phyloP scores from a whole-genome alignment of 2,113 vertebrate genomes.

The Bagarius yarrelli region DNA sequence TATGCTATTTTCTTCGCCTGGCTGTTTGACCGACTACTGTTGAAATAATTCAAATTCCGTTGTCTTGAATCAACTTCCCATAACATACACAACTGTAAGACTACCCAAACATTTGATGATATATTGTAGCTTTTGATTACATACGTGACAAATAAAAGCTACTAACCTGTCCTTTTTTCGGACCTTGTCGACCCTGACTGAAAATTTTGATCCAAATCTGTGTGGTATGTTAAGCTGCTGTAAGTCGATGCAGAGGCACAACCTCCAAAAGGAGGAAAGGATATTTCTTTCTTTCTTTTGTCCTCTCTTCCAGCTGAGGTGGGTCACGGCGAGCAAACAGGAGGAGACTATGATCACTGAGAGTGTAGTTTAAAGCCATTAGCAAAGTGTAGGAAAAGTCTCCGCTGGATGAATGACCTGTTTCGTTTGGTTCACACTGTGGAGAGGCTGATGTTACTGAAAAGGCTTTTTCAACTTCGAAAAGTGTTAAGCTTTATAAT shows the following conservation, averaged over 20 bases:
- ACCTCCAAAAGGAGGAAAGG: not conserved
- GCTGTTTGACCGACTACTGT: too few species aligned
- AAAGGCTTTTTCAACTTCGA: conserved; percentile 24
- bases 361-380: conserved; percentile 39
- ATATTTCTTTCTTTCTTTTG: too few species aligned
- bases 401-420: conserved; percentile 13
- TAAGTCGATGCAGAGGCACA: not conserved
- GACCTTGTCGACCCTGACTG: not conserved
- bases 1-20: too few species aligned
- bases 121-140: too few species aligned
- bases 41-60: too few species aligned
- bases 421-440: conserved; percentile 8
- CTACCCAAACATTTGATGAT: too few species aligned
- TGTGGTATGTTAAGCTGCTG: not conserved
- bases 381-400: conserved; percentile 33
- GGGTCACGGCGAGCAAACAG: conserved; percentile 31
- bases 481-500: conserved; percentile 20
- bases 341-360: conserved; percentile 6
- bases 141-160: too few species aligned
- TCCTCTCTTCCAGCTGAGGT: conserved; percentile 19
- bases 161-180: not conserved
- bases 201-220: too few species aligned
- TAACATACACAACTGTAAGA: too few species aligned
- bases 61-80: too few species aligned
- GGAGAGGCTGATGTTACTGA: conserved; percentile 17